phyloP scores from a whole-genome alignment of 1,140 invertebrate genomes.

The Orius insidiosus region DNA sequence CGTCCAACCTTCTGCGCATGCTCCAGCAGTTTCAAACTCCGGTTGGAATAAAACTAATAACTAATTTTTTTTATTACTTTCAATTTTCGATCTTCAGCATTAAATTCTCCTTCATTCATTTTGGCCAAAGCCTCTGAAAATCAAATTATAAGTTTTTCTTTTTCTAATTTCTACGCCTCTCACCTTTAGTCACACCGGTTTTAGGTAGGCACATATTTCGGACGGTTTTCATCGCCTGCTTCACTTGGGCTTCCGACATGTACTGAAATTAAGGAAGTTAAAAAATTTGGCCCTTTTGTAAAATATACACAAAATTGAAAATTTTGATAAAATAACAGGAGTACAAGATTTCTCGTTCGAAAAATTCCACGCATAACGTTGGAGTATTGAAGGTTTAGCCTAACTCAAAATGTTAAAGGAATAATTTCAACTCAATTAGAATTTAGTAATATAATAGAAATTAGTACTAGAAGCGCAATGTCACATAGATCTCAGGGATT shows the following conservation, averaged over 20 bases:
- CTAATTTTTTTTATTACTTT: no score
- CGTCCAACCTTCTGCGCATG: no score
- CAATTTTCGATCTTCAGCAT: slow-evolving; percentile 10
- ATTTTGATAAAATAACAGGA: neutral
- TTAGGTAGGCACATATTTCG: slow-evolving; percentile 15
- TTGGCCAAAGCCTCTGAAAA: slow-evolving; percentile 15
- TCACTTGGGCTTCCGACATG: slow-evolving; percentile 14
- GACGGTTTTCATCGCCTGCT: slow-evolving; percentile 13
- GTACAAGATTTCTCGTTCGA: neutral
- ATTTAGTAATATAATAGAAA: no score
- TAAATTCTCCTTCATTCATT: slow-evolving; percentile 15
- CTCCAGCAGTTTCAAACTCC: no score
- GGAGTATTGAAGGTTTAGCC: neutral
- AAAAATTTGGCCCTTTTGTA: no score
- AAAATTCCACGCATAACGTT: neutral
- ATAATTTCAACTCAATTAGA: neutral
- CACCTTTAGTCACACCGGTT: slow-evolving; percentile 13
- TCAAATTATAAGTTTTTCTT: neutral
- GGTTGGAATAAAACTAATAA: no score
- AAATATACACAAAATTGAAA: neutral
- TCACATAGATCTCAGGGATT: no score
- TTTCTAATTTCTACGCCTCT: neutral
- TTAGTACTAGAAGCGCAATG: no score
- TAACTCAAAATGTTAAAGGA: neutral
- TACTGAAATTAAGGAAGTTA: slow-evolving; percentile 7